These are phyloP conservation scores for Ophraella communa DNA, from an alignment of 2,888 invertebrate genomes.

Conservation along the genomic window DNA sequence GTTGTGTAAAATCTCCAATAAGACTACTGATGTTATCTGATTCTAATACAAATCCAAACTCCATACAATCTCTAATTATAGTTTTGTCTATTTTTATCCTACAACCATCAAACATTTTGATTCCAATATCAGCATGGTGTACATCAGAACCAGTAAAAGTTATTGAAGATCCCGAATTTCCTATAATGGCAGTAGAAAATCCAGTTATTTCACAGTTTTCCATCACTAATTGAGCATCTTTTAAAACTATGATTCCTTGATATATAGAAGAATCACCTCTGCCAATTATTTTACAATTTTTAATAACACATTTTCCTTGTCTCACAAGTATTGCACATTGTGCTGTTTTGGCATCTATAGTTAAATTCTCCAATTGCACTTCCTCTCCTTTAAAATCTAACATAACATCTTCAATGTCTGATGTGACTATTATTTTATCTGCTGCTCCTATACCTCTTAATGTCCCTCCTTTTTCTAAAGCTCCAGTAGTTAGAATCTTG, in stretches of 20 bases:
- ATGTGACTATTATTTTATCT: slow-evolving; percentile 52
- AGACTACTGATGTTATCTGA: slow-evolving; percentile 52
- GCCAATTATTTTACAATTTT: slow-evolving; percentile 63
- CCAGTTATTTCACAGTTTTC: slow-evolving; percentile 61
- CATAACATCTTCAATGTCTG: slow-evolving; percentile 62
- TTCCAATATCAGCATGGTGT: slow-evolving; percentile 51
- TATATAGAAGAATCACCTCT: slow-evolving; percentile 63
- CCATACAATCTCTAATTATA: slow-evolving; percentile 59
- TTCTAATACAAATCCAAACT: slow-evolving; percentile 63
- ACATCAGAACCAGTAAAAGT: slow-evolving; percentile 53
- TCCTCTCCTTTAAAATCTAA: slow-evolving; percentile 64
- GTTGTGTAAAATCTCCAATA: slow-evolving; percentile 49
- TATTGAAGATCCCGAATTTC: slow-evolving; percentile 57
- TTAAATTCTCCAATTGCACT: slow-evolving; percentile 63
- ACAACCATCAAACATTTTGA: slow-evolving; percentile 61
- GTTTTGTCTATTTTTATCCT: slow-evolving; percentile 54
- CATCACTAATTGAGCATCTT: slow-evolving; percentile 58
- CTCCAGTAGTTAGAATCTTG: slow-evolving; percentile 61
- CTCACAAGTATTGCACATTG: slow-evolving; percentile 60
- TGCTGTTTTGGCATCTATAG: slow-evolving; percentile 62
- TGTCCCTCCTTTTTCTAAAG: slow-evolving; percentile 62
- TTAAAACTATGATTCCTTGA: slow-evolving; percentile 64
- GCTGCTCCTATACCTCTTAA: slow-evolving; percentile 49
- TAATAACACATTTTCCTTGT: slow-evolving; percentile 59
- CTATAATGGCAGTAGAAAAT: slow-evolving; percentile 63